Conservation (phyloP, 2,797 vertebrate genomes). For the Buphagus erythrorhynchus region DNA sequence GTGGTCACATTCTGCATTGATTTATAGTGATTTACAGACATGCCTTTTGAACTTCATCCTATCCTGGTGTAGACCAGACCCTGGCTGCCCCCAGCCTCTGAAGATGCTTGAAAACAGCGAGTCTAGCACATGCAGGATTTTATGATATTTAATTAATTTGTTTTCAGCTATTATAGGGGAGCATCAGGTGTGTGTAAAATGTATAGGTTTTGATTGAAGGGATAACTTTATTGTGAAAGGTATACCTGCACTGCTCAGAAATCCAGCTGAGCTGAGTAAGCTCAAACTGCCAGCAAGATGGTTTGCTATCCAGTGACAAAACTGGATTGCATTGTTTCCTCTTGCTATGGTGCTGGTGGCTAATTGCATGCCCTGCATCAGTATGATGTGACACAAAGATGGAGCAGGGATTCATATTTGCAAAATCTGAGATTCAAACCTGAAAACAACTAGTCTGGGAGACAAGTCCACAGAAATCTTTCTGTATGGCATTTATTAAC, state of each 20-base stretch:
- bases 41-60: not conserved
- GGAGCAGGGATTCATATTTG: not conserved
- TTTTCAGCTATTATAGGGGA: not conserved
- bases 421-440: not conserved
- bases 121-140: not conserved
- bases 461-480: not conserved
- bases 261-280: not conserved
- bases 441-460: not conserved
- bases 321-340: not conserved
- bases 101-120: not conserved
- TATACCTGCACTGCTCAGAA: rapidly evolving
- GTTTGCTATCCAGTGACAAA: not conserved
- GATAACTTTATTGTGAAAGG: not conserved
- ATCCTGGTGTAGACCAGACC: not conserved
- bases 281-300: not conserved
- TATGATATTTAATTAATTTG: not conserved
- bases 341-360: not conserved
- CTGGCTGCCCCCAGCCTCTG: not conserved
- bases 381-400: not conserved
- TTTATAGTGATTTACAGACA: not conserved
- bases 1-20: not conserved
- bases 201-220: not conserved
- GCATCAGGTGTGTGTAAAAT: not conserved
- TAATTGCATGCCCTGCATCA: not conserved
- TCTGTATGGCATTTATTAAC: not conserved